Base-by-base conservation (phyloP, 1,140 invertebrate genomes). In the Calycopis cecrops region DNA sequence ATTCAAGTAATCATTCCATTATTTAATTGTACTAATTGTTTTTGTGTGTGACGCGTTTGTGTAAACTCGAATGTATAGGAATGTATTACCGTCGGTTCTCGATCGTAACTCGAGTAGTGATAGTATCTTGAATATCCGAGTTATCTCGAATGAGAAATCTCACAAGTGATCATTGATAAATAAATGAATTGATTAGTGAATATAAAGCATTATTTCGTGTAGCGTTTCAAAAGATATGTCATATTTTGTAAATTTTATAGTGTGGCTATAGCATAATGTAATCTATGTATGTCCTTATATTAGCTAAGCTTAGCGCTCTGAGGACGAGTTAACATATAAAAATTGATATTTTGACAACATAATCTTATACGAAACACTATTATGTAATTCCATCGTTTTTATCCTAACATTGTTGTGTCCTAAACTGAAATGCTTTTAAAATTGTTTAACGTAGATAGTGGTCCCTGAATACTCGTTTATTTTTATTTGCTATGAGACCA, bases 201-300 rank as follows among this genome's bases (percentile, higher is more conserved):
- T 78, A 77, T 67, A 73, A 80, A 73, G 60, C 73, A 79, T 81
- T 79, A 79, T 83, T 82, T 84, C 76, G 69, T 79, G 80, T 86
- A 84, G 80, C 73, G 67, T 84, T 76, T 82, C 80, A 78, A 80
- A 82, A 85, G 75, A 83, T 82, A 86, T 82, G 83, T 86, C 83
- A 86, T 86, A 86, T 86, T 86, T 86, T 86, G 83, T 86, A 86
- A 83, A 86, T 86, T 86, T 85, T 86, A 85, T 86, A 86, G 81
- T 80, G 76, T 85, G 72, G 83, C 83, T 86, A 84, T 82, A 86
- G 79, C 78, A 63, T 71, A 69, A 76, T 81, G 64, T 83, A 80
- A 76, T 63, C 75, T 85, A 71, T 71, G 59, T 81, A 75, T 75
- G 71, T 78, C 70, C 72, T 73, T 71, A 71, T 76, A 67, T 76